Evolutionary conservation across 2,113 vertebrate species (phyloP).

Genomic region (Ciconia maguari): DNA sequence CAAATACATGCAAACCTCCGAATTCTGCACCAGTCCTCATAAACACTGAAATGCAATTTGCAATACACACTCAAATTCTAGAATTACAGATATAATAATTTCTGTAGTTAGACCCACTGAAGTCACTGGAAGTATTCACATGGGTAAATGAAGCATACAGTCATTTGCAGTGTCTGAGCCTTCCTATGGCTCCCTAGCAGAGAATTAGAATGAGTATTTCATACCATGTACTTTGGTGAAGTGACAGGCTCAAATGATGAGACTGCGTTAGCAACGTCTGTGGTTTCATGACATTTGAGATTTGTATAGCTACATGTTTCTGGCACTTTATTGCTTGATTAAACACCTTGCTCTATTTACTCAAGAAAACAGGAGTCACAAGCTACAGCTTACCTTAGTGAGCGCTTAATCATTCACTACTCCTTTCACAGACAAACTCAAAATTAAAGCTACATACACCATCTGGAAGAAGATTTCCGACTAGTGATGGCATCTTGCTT

Average conservation of each 20-base stretch:
- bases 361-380: conserved; percentile 26
- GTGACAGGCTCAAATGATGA: not conserved
- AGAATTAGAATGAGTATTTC: not conserved
- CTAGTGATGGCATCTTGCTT: not conserved
- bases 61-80: not conserved
- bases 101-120: not conserved
- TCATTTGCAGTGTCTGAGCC: not conserved
- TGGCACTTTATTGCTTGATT: conserved; percentile 42
- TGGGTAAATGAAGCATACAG: not conserved
- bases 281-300: not conserved
- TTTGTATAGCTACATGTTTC: conserved; percentile 24
- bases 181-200: not conserved
- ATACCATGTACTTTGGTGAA: not conserved
- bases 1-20: not conserved
- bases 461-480: not conserved
- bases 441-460: not conserved
- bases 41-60: not conserved
- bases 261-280: not conserved
- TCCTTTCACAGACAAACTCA: not conserved
- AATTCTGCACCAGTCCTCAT: not conserved
- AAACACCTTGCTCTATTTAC: conserved; percentile 44
- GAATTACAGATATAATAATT: not conserved
- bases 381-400: not conserved
- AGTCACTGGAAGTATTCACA: not conserved
- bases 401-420: not conserved